phyloP scores from a whole-genome alignment of 2,113 vertebrate genomes.

The Mungos mungo region DNA sequence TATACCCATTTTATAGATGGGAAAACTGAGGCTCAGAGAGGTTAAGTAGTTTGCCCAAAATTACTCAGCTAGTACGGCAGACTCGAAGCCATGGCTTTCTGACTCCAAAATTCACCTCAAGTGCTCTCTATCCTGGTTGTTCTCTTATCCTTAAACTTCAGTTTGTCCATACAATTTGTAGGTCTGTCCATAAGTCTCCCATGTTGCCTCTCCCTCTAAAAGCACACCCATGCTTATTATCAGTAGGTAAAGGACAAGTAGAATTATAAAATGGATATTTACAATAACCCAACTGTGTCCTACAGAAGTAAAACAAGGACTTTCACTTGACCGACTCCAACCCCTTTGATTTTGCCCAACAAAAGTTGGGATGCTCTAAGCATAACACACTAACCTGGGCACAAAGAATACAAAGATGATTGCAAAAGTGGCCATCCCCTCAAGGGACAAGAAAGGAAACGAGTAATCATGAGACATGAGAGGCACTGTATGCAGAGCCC shows the following conservation, averaged over 20 bases:
- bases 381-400: not conserved
- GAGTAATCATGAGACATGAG: not conserved
- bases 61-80: not conserved
- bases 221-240: not conserved
- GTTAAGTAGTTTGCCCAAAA: not conserved
- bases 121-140: not conserved
- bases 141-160: not conserved
- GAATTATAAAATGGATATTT: not conserved
- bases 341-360: not conserved
- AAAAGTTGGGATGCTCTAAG: not conserved
- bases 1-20: not conserved
- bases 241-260: not conserved
- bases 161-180: not conserved
- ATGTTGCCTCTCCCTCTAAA: not conserved
- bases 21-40: not conserved
- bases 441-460: not conserved
- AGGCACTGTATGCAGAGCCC: not conserved
- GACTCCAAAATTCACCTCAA: not conserved
- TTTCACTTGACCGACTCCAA: not conserved
- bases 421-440: not conserved
- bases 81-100: not conserved
- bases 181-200: not conserved
- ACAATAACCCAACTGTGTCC: not conserved
- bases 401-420: not conserved
- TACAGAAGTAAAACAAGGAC: not conserved